Conservation (phyloP, 1,140 invertebrate species). For the Neodiprion virginianus region DNA sequence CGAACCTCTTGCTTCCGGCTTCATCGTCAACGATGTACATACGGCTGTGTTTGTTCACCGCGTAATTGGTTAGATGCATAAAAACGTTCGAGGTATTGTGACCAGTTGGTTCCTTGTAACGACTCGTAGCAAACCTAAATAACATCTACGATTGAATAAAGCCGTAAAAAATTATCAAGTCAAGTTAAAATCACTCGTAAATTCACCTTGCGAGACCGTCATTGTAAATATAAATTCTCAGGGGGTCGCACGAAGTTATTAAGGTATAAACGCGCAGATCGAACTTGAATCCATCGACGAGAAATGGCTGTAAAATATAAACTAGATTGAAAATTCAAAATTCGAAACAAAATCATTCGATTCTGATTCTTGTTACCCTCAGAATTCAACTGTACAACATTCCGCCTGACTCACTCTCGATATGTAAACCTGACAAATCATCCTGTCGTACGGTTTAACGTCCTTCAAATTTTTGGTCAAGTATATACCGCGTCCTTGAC, state of each 20-base stretch:
- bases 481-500: slow-evolving; percentile 87
- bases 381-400: neutral
- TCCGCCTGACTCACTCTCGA: slow-evolving; percentile 58
- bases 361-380: slow-evolving; percentile 4
- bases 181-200: slow-evolving; percentile 14
- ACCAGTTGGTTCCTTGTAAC: slow-evolving; percentile 80
- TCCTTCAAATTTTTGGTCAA: slow-evolving; percentile 82
- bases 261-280: slow-evolving; percentile 94
- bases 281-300: slow-evolving; percentile 97
- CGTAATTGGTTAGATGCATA: slow-evolving; percentile 98
- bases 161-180: neutral
- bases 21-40: slow-evolving; percentile 80
- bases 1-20: slow-evolving; percentile 82
- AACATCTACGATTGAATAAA: neutral
- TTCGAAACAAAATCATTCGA: slow-evolving; percentile 34
- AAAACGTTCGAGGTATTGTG: slow-evolving; percentile 85
- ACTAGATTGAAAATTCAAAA: slow-evolving; percentile 42
- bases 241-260: slow-evolving; percentile 93
- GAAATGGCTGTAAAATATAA: slow-evolving; percentile 69
- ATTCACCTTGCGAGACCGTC: slow-evolving; percentile 87
- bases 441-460: slow-evolving; percentile 77
- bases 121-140: slow-evolving; percentile 83
- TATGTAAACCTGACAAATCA: slow-evolving; percentile 85
- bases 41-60: slow-evolving; percentile 90
- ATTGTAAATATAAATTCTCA: slow-evolving; percentile 92